phyloP scores from a whole-genome alignment of 92 coral and sea anemone species.

The Hydrozoanthus gracilis region DNA sequence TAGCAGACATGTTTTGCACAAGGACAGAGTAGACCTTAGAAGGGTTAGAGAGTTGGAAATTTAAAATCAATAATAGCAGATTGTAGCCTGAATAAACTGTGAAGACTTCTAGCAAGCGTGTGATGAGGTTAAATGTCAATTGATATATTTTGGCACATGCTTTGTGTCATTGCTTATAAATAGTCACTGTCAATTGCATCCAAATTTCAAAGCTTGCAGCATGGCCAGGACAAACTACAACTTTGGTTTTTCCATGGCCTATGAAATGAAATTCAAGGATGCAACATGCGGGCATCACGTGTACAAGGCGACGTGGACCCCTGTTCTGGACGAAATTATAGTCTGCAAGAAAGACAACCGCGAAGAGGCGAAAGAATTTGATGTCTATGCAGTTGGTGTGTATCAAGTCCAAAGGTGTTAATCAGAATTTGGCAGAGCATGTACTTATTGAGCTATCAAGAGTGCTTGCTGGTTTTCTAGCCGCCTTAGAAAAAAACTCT shows the following conservation, averaged over 20 bases:
- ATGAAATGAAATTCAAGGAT: constrained; percentile 54
- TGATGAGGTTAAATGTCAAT: constrained; percentile 2
- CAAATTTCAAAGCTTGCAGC: constrained; percentile 2
- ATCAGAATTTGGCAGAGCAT: constrained; percentile 33
- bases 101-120: constrained; percentile 5
- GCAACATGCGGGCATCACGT: constrained; percentile 57
- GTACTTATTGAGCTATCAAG: constrained; percentile 52
- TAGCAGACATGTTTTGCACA: constrained; percentile 13
- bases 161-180: neutral
- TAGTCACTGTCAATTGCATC: constrained; percentile 10
- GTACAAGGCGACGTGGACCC: constrained; percentile 48
- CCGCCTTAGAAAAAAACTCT: constrained; percentile 56
- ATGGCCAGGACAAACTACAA: constrained; percentile 43
- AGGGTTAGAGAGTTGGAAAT: constrained; percentile 11
- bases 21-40: constrained; percentile 23
- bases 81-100: constrained; percentile 11
- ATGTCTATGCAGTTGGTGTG: constrained; percentile 53
- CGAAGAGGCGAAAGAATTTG: constrained; percentile 57
- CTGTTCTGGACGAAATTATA: constrained; percentile 31
- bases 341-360: constrained; percentile 66
- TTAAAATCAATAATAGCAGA: constrained; percentile 11
- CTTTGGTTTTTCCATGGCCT: constrained; percentile 27
- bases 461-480: constrained; percentile 69
- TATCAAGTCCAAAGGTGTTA: constrained; percentile 6
- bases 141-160: constrained; percentile 13